Conservation (phyloP, 2,888 invertebrate genomes). For the Drosophila aldrichi region DNA sequence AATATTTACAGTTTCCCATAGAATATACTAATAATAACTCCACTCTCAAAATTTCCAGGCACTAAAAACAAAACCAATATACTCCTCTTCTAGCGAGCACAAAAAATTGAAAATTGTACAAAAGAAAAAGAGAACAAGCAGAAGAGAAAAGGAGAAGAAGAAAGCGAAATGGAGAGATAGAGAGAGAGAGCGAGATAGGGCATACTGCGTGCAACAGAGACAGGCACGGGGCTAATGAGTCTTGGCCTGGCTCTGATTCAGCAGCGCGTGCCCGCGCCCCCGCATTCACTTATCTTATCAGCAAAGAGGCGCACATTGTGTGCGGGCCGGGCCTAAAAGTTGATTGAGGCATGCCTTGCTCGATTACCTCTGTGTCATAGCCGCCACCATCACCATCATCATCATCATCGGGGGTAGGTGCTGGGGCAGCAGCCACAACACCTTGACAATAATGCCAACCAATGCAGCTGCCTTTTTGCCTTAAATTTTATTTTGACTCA, state of each 20-base stretch:
- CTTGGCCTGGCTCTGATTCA: slow-evolving; percentile 48
- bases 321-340: slow-evolving; percentile 51
- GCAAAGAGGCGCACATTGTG: slow-evolving; percentile 34
- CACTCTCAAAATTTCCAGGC: no score
- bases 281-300: slow-evolving; percentile 61
- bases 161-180: neutral
- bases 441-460: slow-evolving; percentile 18
- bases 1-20: no score
- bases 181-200: neutral
- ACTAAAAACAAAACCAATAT: neutral
- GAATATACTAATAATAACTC: no score
- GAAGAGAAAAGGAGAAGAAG: neutral
- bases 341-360: slow-evolving; percentile 50
- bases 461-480: slow-evolving; percentile 51
- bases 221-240: slow-evolving; percentile 42
- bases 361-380: slow-evolving; percentile 47
- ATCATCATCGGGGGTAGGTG: neutral
- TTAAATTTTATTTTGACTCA: slow-evolving; percentile 30
- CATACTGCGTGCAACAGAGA: neutral
- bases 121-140: neutral
- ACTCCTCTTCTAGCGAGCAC: neutral
- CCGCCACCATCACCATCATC: neutral
- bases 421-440: slow-evolving; percentile 12
- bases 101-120: neutral
- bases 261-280: slow-evolving; percentile 27